phyloP scores from a whole-genome alignment of 2,888 invertebrate species.

The Venustoraphidia nigricollis region DNA sequence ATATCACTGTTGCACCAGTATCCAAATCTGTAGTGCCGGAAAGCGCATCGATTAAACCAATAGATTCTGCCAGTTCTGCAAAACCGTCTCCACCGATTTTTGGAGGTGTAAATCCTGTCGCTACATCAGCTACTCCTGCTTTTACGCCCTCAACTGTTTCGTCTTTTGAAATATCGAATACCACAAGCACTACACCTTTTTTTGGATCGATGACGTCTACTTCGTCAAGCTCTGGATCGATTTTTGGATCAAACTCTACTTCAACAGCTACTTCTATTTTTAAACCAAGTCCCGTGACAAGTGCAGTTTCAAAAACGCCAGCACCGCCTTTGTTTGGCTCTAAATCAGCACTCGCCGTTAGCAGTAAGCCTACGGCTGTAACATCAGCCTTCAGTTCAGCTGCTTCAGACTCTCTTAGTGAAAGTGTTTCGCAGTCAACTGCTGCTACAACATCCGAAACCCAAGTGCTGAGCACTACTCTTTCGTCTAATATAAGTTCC shows the following conservation, averaged over 20 bases:
- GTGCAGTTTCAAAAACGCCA: too few relatives aligned
- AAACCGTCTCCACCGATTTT: background rate
- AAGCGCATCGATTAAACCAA: background rate
- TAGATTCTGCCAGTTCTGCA: background rate
- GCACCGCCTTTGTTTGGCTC: too few relatives aligned
- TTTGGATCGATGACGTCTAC: background rate
- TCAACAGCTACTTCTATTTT: too few relatives aligned
- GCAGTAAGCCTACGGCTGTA: too few relatives aligned
- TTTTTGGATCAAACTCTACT: background rate
- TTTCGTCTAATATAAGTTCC: too few relatives aligned
- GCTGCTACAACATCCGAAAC: too few relatives aligned
- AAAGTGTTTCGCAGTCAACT: too few relatives aligned
- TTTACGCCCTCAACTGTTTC: background rate
- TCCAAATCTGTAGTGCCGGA: conserved; percentile 1
- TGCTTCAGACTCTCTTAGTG: too few relatives aligned
- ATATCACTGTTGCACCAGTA: conserved; percentile 2
- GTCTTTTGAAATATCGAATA: conserved; percentile 2
- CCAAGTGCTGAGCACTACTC: too few relatives aligned
- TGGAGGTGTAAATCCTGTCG: background rate
- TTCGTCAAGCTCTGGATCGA: background rate
- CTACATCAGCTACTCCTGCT: background rate
- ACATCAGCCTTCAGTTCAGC: too few relatives aligned
- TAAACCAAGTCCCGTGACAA: too few relatives aligned
- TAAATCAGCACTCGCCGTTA: too few relatives aligned
- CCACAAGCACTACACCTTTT: background rate